Conservation (phyloP, 2,888 invertebrate species). For the Torymus tubicola region DNA sequence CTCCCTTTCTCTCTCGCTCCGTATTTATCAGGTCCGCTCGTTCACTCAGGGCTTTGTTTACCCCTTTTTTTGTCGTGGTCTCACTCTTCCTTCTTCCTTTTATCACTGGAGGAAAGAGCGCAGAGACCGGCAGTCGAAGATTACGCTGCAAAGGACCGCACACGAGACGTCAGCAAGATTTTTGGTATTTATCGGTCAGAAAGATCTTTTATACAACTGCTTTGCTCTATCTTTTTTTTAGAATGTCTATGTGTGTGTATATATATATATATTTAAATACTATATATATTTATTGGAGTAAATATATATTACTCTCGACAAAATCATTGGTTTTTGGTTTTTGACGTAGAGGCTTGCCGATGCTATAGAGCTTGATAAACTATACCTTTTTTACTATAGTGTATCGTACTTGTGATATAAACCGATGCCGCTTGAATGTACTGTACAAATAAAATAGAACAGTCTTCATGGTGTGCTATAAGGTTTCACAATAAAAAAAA, state of each 20-base stretch:
- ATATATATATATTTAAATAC: neutral
- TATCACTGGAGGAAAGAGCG: neutral
- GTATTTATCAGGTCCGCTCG: no score
- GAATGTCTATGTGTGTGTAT: neutral
- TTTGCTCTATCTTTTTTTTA: neutral
- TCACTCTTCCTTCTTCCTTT: neutral
- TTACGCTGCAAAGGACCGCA: neutral
- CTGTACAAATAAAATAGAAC: conserved; percentile 46
- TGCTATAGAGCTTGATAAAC: neutral
- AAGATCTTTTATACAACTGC: neutral
- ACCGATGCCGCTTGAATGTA: conserved; percentile 7
- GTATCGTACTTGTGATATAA: neutral
- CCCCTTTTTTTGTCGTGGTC: neutral
- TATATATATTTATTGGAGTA: neutral
- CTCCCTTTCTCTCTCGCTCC: no score
- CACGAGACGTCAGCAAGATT: no score
- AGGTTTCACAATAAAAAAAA: neutral
- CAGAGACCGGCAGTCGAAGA: conserved; percentile 18
- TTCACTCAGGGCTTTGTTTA: neutral
- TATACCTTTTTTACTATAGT: neutral
- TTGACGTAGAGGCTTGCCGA: neutral
- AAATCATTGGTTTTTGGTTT: neutral
- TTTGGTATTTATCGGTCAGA: no score
- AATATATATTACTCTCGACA: no score
- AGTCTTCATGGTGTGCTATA: conserved; percentile 15